Evolutionary conservation across 2,113 vertebrate species (phyloP), one percentile per base, ranked within the genome.

Genomic region (Amia ocellicauda): DNA sequence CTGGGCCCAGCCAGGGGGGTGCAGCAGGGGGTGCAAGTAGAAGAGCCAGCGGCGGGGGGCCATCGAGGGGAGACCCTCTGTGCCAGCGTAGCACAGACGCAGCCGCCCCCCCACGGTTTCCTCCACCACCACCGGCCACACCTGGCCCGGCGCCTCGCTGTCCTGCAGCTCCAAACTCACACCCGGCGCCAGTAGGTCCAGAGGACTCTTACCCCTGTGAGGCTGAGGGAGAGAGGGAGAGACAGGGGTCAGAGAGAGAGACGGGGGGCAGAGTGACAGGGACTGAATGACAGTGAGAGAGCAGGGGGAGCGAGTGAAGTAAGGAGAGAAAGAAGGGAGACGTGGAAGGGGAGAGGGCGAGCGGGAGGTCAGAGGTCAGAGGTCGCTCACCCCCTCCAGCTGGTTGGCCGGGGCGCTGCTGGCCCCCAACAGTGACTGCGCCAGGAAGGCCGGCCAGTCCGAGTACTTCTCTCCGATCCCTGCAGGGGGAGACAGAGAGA

Each of bases 31-130:
- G 79, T 95, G 90, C 74, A 98, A 86, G 78, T 98, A 98, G 81
- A 94, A 99, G 4, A 95, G 78, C 94, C 95, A 97, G 1, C 91
- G 81, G 84, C 91, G 90, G 7, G 88, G 78, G 4, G 91, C 89
- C 49, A 82, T 85, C 47, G 80, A 82, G 16, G 93, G 88, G 27
- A 83, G 84, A 51, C 85, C 84, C 47, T 88, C 90, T 2, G 97
- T 84, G 63, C 97, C 96, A 16, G 92, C 78, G 0, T 96, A 94
- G 9, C 85, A 73, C 63, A 99, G 60, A 64, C 90, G 92, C 54
- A 99, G 89, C 60, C 96, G 86, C 9, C 97, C 97, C 0, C 96
- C 95, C 0, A 95, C 79, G 1, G 98, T 98, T 43, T 98, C 94
- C 16, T 93, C 83, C 40, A 99, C 94, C 1, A 71, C 88, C 23